Base-by-base conservation (phyloP, 2,113 vertebrate species). In the Nothocercus julius region DNA sequence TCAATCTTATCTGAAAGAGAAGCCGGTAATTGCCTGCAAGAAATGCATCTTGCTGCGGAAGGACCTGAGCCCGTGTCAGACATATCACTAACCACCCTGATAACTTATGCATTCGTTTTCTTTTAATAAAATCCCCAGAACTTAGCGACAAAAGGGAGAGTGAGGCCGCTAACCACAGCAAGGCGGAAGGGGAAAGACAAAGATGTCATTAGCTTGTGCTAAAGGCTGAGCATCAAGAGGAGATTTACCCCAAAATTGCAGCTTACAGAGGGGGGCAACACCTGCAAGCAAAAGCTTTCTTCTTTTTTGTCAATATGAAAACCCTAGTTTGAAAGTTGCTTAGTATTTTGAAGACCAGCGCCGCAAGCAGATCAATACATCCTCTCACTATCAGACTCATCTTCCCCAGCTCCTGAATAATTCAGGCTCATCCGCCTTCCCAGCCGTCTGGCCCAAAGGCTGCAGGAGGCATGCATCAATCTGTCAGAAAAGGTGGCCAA, bases 361-460 rank as follows among this genome's bases (percentile, higher is more conserved):
- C 34, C 28, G 49, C 19, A 88, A 64, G 32, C 34, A 62, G 89
- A 96, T 97, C 96, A 94, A 94, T 97, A 95, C 68, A 54, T 83
- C 58, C 86, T 76, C 95, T 77, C 83, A 74, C 81, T 90, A 96
- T 82, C 92, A 93, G 94, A 93, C 95, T 91, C 18, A 94, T 96
- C 93, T 96, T 74, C 89, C 36, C 63, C 19, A 40, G 47, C 89
- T 95, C 67, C 93, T 97, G 96, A 97, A 97, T 98, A 97, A 98
- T 97, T 97, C 96, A 97, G 77, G 67, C 62, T 96, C 92, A 82
- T 96, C 24, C 87, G 75, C 45, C 42, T 95, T 92, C 80, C 89
- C 82, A 86, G 85, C 80, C 69, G 86, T 82, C 96, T 92, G 97
- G 82, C 82, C 83, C 78, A 95, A 95, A 96, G 93, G 87, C 96